phyloP scores from a whole-genome alignment of 2,888 invertebrate genomes.

The Epinotia ramella region DNA sequence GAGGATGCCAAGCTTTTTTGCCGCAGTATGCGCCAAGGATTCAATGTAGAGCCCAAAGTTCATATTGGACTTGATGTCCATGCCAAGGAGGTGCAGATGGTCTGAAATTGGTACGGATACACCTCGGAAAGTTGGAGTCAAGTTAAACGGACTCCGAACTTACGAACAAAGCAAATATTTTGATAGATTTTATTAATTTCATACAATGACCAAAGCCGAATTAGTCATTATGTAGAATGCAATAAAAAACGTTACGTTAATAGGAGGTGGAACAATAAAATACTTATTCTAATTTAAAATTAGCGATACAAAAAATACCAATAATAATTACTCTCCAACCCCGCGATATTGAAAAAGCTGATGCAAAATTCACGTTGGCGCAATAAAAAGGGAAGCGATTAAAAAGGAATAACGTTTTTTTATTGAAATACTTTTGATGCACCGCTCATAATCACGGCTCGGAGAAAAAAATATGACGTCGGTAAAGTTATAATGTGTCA shows the following conservation, averaged over 20 bases:
- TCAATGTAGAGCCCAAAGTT: too few species aligned
- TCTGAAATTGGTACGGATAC: too few species aligned
- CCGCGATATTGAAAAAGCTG: slow-evolving; percentile 69
- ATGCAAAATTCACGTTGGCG: slow-evolving; percentile 49
- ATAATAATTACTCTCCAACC: slow-evolving; percentile 62
- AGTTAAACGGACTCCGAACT: too few species aligned
- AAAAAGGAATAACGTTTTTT: slow-evolving; percentile 78
- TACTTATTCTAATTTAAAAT: slow-evolving; percentile 50
- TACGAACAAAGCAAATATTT: neutral
- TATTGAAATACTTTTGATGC: slow-evolving; percentile 75
- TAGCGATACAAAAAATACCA: slow-evolving; percentile 53
- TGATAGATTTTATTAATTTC: neutral
- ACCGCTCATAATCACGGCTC: slow-evolving; percentile 76
- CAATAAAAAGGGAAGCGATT: slow-evolving; percentile 80
- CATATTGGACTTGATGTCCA: too few species aligned
- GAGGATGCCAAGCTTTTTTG: too few species aligned
- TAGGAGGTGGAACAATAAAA: slow-evolving; percentile 53
- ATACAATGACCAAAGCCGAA: neutral
- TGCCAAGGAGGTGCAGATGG: too few species aligned
- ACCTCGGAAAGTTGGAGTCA: too few species aligned
- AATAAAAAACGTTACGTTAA: slow-evolving; percentile 25
- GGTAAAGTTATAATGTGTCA: slow-evolving; percentile 82
- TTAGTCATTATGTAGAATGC: slow-evolving; percentile 6
- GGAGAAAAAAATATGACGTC: slow-evolving; percentile 79
- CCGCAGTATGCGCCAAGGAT: too few species aligned